Conservation (phyloP, 2,797 vertebrate species). For the Spinus olivaceus region DNA sequence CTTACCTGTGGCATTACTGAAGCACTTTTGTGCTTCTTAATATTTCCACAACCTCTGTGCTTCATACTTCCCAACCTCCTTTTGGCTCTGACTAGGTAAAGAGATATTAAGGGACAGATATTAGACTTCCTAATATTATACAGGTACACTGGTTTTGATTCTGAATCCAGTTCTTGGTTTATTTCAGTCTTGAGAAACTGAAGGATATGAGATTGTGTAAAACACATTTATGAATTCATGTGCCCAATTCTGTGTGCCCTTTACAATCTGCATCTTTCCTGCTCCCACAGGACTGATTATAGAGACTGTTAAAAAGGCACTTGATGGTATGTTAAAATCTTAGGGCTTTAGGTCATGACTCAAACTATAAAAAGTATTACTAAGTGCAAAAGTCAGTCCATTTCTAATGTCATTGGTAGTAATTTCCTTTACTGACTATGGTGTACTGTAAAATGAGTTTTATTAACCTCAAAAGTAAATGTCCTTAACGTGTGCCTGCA, state of each 20-base stretch:
- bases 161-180: not conserved
- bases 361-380: not conserved
- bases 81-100: not conserved
- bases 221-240: not conserved
- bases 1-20: not conserved
- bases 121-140: not conserved
- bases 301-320: not conserved
- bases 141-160: not conserved
- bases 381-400: not conserved
- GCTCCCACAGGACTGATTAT: not conserved
- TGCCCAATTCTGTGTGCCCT: fast-evolving
- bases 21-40: not conserved
- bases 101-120: not conserved
- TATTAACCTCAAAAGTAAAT: not conserved
- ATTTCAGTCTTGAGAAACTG: not conserved
- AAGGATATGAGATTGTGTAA: not conserved
- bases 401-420: not conserved
- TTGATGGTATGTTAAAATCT: not conserved
- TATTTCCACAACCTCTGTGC: not conserved
- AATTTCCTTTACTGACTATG: not conserved
- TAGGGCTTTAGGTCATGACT: not conserved
- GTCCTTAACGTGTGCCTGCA: not conserved
- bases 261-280: not conserved
- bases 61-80: not conserved
- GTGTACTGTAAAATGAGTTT: not conserved